Percentiles rank a stretch among this genome's conserved stretches.
phyloP scores from a whole-genome alignment of 2,797 vertebrate species.

The Cottoperca gobio region DNA sequence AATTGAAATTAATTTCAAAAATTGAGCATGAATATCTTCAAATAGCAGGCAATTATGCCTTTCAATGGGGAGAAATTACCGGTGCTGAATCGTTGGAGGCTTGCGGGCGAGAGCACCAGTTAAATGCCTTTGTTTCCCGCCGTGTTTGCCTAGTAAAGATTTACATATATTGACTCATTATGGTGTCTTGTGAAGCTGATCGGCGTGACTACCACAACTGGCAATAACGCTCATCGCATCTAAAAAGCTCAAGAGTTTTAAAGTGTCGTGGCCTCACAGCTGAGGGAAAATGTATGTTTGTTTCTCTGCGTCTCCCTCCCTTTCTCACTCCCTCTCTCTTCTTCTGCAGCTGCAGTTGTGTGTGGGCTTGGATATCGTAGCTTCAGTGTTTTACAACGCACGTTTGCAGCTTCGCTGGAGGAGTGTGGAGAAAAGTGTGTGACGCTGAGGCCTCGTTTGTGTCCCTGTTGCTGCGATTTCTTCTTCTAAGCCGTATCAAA shows the following conservation, averaged over 20 bases:
- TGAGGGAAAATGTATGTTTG: conserved; percentile 80
- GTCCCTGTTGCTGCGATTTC: conserved; percentile 28
- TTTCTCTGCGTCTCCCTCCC: conserved; percentile 64
- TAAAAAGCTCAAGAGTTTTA: conserved; percentile 81
- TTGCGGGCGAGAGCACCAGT: conserved; percentile 99
- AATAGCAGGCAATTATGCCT: conserved; percentile 99
- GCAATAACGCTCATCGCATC: conserved; percentile 81
- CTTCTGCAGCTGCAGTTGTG: conserved; percentile 75
- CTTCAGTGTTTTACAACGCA: conserved; percentile 50
- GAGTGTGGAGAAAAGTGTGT: conserved; percentile 30
- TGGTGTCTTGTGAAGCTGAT: conserved; percentile 99
- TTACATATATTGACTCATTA: conserved; percentile 99
- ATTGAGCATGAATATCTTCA: conserved; percentile 99
- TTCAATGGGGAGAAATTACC: conserved; percentile 99
- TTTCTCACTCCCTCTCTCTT: conserved; percentile 54
- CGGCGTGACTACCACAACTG: conserved; percentile 86
- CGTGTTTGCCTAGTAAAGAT: conserved; percentile 99
- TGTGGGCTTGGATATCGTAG: conserved; percentile 49
- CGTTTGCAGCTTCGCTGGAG: conserved; percentile 51
- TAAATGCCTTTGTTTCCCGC: conserved; percentile 99
- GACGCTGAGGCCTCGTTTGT: conserved; percentile 40
- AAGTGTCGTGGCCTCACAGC: conserved; percentile 78
- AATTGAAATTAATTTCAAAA: conserved; percentile 99
- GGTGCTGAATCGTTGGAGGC: conserved; percentile 99
- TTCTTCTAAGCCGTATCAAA: conserved; percentile 8